Conservation (phyloP, 2,113 vertebrate genomes). For the Notechis scutatus region DNA sequence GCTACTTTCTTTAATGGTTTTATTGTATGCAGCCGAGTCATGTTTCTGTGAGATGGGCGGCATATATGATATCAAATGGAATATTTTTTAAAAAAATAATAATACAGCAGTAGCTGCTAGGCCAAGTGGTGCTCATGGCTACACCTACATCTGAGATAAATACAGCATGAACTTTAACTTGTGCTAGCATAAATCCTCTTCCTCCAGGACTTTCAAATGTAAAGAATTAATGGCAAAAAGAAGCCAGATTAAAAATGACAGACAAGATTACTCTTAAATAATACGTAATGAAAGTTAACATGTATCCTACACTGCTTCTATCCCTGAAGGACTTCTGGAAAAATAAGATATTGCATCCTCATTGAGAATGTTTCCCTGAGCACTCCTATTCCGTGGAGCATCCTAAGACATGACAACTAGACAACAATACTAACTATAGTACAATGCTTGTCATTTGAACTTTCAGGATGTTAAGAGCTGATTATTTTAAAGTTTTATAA, state of each 20-base stretch:
- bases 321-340: neutral
- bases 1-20: neutral
- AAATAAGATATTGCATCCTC: neutral
- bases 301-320: neutral
- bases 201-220: neutral
- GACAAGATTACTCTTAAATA: neutral
- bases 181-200: neutral
- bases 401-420: neutral
- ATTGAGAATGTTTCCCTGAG: neutral
- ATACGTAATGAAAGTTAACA: neutral
- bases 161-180: neutral
- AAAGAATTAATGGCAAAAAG: neutral
- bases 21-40: neutral
- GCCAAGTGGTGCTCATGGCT: neutral
- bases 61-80: neutral
- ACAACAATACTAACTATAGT: neutral
- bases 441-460: neutral
- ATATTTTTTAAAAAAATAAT: neutral
- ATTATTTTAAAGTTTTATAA: neutral
- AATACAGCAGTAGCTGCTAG: no score
- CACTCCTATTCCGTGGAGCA: neutral
- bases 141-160: neutral
- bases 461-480: neutral
- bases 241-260: neutral
- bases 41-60: neutral